Evolutionary conservation across 2,113 vertebrate genomes (phyloP).

Genomic region (Phylloscopus trochilus): DNA sequence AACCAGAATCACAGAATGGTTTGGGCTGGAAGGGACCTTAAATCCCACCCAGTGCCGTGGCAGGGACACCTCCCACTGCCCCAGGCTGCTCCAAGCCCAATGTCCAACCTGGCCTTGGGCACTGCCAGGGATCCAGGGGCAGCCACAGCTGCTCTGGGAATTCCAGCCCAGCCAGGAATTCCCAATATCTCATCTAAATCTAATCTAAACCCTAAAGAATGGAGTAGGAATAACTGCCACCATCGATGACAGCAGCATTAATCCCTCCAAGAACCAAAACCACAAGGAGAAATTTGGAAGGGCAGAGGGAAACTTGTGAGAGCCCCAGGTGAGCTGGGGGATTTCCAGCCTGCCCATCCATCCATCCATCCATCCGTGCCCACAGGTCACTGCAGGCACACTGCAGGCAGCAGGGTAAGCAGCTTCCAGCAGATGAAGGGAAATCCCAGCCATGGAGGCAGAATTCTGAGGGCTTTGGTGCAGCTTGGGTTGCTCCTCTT

Average conservation of each 20-base stretch:
- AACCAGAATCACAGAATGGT: background rate
- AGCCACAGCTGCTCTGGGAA: background rate
- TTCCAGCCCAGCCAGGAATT: accelerated
- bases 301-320: background rate
- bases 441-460: background rate
- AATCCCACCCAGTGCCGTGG: accelerated
- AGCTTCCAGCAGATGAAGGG: background rate
- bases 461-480: background rate
- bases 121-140: background rate
- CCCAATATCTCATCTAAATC: background rate
- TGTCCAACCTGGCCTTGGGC: background rate
- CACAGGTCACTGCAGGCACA: background rate
- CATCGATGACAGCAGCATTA: background rate
- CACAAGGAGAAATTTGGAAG: background rate
- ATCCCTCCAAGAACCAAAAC: background rate
- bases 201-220: background rate
- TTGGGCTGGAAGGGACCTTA: accelerated
- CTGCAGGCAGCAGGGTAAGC: background rate
- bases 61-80: background rate
- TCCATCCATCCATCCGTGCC: accelerated
- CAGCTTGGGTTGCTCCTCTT: background rate
- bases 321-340: background rate
- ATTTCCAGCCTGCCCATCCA: background rate
- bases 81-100: background rate
- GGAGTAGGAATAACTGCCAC: background rate